Percentiles rank a stretch among this genome's conserved stretches.
Evolutionary conservation across 2,797 vertebrate genomes (phyloP).

Genomic region (Mormyrus hasselquistii): DNA sequence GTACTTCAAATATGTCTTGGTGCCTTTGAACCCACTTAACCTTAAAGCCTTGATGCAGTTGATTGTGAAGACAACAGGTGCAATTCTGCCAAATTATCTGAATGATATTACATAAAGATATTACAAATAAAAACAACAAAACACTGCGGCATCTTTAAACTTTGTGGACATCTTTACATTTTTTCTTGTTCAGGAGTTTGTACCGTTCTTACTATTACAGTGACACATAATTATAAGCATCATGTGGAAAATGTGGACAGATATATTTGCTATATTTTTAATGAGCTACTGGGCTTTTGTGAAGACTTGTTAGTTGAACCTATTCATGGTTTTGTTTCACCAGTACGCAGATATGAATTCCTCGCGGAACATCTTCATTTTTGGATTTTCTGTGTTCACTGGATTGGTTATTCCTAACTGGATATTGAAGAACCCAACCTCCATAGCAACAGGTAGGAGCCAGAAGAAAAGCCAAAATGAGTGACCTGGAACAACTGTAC

Average conservation of each 20-base stretch:
- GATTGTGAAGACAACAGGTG: neutral
- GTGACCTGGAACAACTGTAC: neutral
- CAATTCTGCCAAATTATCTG: neutral
- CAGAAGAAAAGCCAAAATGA: neutral
- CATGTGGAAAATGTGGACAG: neutral
- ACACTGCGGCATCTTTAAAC: neutral
- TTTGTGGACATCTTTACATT: neutral
- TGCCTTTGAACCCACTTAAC: neutral
- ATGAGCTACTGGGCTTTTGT: neutral
- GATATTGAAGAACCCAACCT: conserved; percentile 68
- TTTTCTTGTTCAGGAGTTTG: neutral
- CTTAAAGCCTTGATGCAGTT: neutral
- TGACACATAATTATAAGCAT: neutral
- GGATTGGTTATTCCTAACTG: conserved; percentile 83
- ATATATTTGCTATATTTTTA: neutral
- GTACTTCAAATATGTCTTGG: neutral
- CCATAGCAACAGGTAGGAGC: conserved; percentile 74
- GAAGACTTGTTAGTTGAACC: neutral
- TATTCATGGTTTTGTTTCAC: neutral
- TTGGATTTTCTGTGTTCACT: conserved; percentile 89
- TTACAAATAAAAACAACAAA: neutral
- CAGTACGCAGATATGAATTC: conserved; percentile 95
- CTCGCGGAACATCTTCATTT: conserved; percentile 89
- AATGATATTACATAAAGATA: neutral
- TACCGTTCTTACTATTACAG: neutral